Base-by-base conservation (phyloP, 1,140 invertebrate species). In the Sipha flava region DNA sequence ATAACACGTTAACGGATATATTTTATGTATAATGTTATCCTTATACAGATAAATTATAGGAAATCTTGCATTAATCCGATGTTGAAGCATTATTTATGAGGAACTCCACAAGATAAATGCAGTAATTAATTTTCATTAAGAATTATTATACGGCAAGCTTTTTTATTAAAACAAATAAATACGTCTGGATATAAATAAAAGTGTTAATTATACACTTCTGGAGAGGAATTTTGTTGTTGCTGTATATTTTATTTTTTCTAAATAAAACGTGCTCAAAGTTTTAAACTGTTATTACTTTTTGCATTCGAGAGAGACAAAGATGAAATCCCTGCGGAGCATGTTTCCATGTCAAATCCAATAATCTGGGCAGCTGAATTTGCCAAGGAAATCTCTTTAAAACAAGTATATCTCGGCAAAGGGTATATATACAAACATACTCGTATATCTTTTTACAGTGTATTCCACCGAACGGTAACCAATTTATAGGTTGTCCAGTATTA, bases 311-410 rank as follows among this genome's bases (percentile, higher is more conserved):
- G 40, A 47, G 66, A 43, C 31, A 70, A 70, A 47, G 26, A 70
- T 4, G 66, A 70, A 73, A 75, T 75, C 47, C 70, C 70, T 26
- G 47, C n/a, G 73, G 52, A 34, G 21, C 47, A 59, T 26, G 73
- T 37, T 59, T 77, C 49, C 73, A 77, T 43, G 73, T 77, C 73
- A 77, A 77, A 77, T 77, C 73, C 34, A 77, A 57, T 57, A 77
- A 77, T 57, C 52, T 34, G 49, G 52, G 21, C 52, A 52, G 37
- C 34, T 57, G 49, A 59, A 54, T 77, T 59, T 37, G 23, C 14
- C 52, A 14, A 54, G 10, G 31, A 57, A 57, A 59, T 21, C 21
- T 70, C 43, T 70, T 73, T 34, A 10, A 72, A 47, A 72, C 18
- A 52, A n/a, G 45, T 18, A 47, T n/a, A 23, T 16, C 3, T n/a